These are phyloP conservation scores for Beris chalybata DNA, from an alignment of 2,888 invertebrate genomes.

Conservation along the genomic window DNA sequence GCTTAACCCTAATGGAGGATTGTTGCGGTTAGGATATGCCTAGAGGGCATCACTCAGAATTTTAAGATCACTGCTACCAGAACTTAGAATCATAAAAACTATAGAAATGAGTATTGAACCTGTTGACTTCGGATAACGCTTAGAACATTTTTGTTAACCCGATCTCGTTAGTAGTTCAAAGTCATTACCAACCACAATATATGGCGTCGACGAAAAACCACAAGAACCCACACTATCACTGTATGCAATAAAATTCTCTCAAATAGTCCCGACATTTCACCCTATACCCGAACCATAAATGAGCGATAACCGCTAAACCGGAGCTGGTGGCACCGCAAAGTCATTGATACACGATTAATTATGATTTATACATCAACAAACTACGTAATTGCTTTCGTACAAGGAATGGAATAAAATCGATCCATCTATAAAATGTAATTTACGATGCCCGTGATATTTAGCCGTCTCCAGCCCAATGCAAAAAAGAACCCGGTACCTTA, in stretches of 20 bases:
- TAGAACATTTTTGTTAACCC: background rate
- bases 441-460: constrained; percentile 18
- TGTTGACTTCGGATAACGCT: no score
- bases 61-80: no score
- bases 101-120: no score
- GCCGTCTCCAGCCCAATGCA: background rate
- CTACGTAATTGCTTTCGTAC: constrained; percentile 38
- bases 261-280: constrained; percentile 12
- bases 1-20: no score
- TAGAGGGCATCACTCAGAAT: no score
- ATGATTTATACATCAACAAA: constrained; percentile 37
- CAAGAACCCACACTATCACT: background rate
- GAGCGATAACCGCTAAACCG: constrained; percentile 12
- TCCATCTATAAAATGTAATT: constrained; percentile 36
- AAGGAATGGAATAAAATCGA: constrained; percentile 31
- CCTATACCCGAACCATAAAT: background rate
- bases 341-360: constrained; percentile 33
- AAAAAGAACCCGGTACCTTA: background rate
- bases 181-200: constrained; percentile 24
- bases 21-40: no score
- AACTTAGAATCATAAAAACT: no score
- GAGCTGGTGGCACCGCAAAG: constrained; percentile 21
- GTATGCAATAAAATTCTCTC: background rate
- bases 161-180: constrained; percentile 27
- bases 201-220: constrained; percentile 3